Evolutionary conservation across 2,113 vertebrate species (phyloP), one percentile per base, ranked within the genome.

Genomic region (Lycocorax pyrrhopterus): DNA sequence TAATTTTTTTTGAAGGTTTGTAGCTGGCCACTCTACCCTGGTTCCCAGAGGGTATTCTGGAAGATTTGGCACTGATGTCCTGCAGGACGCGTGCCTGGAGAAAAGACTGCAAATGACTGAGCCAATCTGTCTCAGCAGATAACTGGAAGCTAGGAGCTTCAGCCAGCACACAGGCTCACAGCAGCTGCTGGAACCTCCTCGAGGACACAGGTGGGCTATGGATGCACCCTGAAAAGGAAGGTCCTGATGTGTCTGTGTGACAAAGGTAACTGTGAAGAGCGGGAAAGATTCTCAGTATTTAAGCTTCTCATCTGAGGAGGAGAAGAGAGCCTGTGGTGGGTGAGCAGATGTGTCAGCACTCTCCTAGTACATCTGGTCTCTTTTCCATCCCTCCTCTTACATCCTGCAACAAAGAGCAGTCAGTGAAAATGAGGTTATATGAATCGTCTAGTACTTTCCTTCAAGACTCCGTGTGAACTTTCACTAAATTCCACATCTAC

Each of bases 111-210:
- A 94, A 78, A 87, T 32, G 59, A 76, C 64, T 39, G 76, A 95
- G 68, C 20, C 83, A 88, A 68, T 72, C 79, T 84, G 44, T 52
- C 86, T 94, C 86, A 81, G 83, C 73, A 94, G 75, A 60, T 68
- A 84, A 84, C 79, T 47, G 56, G 64, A 90, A 62, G 67, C 69
- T 13, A 10, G 33, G 41, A 68, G n/a, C 52, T 78, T 63, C 68
- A 81, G 64, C 55, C 35, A 66, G 76, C 60, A 49, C 0, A 0
- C 39, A 88, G 67, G 51, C 69, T 94, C 22, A 3, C 32, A 77
- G 89, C 78, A 88, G 53, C 84, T 76, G 59, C 63, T 67, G 27
- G 73, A 79, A 73, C 43, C 43, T 96, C 59, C 75, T 88, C 0
- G 2, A 95, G 72, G 47, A 71, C 43, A 47, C 21, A 83, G 62